A percentile compares a stretch with the other conserved stretches of the same genome.
These are phyloP conservation scores for Synaphobranchus kaupii DNA, from an alignment of 2,797 vertebrate genomes.

Conservation along the genomic window DNA sequence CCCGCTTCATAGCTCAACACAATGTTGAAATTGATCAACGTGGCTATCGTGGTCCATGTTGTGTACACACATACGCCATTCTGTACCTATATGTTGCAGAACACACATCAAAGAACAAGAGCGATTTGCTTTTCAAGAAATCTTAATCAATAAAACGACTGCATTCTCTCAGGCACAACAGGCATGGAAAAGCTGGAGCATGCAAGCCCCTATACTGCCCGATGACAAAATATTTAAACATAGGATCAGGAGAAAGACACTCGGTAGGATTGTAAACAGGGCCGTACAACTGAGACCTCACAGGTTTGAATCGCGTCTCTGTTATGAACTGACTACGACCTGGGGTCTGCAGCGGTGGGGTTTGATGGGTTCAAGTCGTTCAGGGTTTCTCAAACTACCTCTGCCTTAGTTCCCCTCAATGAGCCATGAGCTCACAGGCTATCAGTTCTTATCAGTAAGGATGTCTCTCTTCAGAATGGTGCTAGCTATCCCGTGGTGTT, in stretches of 20 bases:
- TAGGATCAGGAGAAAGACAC: background rate
- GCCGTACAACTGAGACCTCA: background rate
- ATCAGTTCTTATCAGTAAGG: background rate
- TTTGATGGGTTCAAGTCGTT: background rate
- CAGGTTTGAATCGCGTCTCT: no score
- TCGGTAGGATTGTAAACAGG: background rate
- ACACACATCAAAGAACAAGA: background rate
- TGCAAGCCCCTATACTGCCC: background rate
- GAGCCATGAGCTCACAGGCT: background rate
- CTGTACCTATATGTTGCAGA: conserved; percentile 67
- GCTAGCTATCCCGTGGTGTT: background rate
- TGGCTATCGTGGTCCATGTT: conserved; percentile 79
- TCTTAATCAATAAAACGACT: background rate
- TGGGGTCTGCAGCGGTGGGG: no score
- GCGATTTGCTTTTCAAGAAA: background rate
- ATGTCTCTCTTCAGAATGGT: background rate
- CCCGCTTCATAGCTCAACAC: conserved; percentile 68
- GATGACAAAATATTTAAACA: background rate
- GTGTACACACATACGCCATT: conserved; percentile 76
- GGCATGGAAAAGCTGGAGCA: background rate
- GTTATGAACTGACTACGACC: no score
- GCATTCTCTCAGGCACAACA: background rate
- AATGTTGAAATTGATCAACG: conserved; percentile 74
- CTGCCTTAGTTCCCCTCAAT: background rate
- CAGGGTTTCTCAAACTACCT: background rate